A percentile compares a stretch with the other conserved stretches of the same genome.
Evolutionary conservation across 2,113 vertebrate species (phyloP).

Genomic region (Eidolon helvum): DNA sequence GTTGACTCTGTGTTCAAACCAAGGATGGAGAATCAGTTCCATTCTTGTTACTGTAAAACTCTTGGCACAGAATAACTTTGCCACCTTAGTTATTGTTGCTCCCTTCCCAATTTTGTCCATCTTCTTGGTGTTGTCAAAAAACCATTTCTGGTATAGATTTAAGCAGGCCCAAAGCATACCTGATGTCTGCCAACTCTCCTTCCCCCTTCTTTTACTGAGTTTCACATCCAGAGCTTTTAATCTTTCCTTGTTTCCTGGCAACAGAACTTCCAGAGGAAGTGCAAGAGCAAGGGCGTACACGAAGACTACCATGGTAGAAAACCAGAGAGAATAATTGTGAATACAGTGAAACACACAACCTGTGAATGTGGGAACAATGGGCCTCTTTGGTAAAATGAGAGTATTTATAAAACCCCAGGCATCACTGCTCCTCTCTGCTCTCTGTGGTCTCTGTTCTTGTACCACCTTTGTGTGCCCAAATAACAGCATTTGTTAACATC

Average conservation of each 20-base stretch:
- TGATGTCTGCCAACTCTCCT: slow-evolving; percentile 23
- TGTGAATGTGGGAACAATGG: not conserved
- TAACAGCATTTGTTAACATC: not conserved
- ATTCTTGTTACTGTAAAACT: not conserved
- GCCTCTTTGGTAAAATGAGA: not conserved
- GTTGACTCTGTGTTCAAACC: not conserved
- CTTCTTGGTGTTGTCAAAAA: not conserved
- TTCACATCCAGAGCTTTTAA: not conserved
- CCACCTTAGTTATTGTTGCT: not conserved
- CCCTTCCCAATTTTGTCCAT: slow-evolving; percentile 4
- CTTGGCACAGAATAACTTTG: not conserved
- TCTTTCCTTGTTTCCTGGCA: slow-evolving; percentile 53
- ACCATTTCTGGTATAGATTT: not conserved
- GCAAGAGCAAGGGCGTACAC: not conserved
- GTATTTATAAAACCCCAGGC: not conserved
- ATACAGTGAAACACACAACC: not conserved
- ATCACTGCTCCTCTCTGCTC: not conserved
- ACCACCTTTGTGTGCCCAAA: not conserved
- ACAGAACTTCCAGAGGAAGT: slow-evolving; percentile 50
- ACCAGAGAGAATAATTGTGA: not conserved
- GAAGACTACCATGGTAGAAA: slow-evolving; percentile 10
- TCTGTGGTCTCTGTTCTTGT: not conserved
- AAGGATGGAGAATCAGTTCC: not conserved
- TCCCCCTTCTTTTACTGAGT: not conserved
- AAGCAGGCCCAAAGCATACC: not conserved